Conservation (phyloP, 2,888 invertebrate species). For the Schizaphis graminum region DNA sequence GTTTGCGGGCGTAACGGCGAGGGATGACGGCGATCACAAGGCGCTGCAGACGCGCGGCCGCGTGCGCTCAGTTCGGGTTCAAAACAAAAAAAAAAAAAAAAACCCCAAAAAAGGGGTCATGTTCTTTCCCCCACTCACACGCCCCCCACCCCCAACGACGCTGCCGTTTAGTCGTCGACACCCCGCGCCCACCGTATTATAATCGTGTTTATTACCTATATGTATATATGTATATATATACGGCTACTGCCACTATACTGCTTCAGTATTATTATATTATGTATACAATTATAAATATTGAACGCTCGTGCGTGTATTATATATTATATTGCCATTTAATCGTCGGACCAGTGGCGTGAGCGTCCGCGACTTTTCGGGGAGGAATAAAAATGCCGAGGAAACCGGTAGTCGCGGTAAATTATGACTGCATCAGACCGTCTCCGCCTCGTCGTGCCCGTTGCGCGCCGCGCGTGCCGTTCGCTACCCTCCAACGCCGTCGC, state of each 20-base stretch:
- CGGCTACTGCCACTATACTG: neutral
- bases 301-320: neutral
- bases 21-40: neutral
- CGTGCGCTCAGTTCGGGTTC: neutral
- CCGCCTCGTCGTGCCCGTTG: neutral
- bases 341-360: neutral
- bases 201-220: neutral
- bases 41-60: neutral
- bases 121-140: neutral
- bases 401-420: no score
- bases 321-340: neutral
- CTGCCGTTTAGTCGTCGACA: conserved; percentile 2
- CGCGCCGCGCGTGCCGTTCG: conserved; percentile 18
- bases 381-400: neutral
- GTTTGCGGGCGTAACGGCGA: neutral
- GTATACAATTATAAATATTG: neutral
- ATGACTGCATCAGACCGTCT: neutral
- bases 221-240: neutral
- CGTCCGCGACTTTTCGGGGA: neutral
- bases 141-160: neutral
- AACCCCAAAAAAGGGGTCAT: neutral
- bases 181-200: neutral
- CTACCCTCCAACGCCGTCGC: neutral
- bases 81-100: neutral
- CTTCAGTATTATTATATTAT: neutral